Base-by-base conservation (phyloP, 2,113 vertebrate genomes). In the Gobius niger region DNA sequence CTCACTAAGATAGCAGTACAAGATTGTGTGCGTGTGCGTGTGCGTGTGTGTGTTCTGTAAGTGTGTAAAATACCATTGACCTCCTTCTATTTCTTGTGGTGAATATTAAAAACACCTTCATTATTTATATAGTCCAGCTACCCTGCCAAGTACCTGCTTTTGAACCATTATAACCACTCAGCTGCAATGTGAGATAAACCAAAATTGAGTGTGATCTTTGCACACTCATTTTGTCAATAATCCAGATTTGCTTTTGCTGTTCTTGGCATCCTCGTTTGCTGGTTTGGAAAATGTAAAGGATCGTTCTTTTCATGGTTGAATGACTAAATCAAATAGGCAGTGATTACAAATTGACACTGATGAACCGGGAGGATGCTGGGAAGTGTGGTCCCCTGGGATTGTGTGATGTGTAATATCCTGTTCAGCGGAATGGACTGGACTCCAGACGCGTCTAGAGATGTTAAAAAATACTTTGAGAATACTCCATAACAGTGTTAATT, bases 151-250 rank as follows among this genome's bases (percentile, higher is more conserved):
- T 67, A 71, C n/a, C 78, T 75, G 72, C 60, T 82, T 72, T 81
- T 71, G 67, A 56, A 54, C 70, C 61, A 73, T 65, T 47, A 62
- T 85, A 78, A 81, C 73, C 68, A 63, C 68, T 82, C 65, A 61
- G 64, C 68, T 51, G 75, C 69, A 7, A 57, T 53, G 24, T 44
- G 68, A 80, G 81, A 86, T 87, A 68, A 79, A 83, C 63, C 74
- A 73, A 68, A 68, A 73, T 63, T 24, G 42, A 65, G 61, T 70
- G 70, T 66, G 63, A 73, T 42, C 78, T 87, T 90, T 83, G 77
- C 75, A 80, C 85, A 70, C 71, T 77, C 84, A 78, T 76, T 70
- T 74, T 51, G 73, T 87, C 80, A 85, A 89, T 90, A 90, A 89
- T 90, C 86, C 85, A 54, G 54, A 63, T 65, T 46, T 51, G 66